Percentiles rank a stretch among this genome's conserved stretches.
Conservation (phyloP, 2,797 vertebrate genomes). For the Tokudaia tokunoshimensis region DNA sequence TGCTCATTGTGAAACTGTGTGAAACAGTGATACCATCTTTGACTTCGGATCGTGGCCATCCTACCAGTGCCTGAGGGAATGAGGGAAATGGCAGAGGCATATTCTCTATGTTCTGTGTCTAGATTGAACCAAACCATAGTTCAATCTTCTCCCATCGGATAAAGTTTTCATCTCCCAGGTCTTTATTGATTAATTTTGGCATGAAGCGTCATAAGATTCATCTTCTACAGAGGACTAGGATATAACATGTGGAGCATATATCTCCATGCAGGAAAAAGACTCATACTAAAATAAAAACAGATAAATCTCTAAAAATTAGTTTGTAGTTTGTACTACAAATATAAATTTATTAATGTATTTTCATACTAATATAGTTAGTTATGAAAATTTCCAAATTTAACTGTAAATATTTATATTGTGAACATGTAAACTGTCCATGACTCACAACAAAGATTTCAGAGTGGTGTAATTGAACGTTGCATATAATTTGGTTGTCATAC, state of each 20-base stretch:
- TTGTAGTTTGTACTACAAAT: slow-evolving; percentile 19
- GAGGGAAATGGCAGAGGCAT: background rate
- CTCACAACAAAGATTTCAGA: slow-evolving; percentile 68
- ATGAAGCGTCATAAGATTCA: background rate
- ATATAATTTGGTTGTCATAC: slow-evolving; percentile 43
- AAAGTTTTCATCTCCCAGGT: background rate
- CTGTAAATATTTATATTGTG: slow-evolving; percentile 69
- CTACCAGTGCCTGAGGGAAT: background rate
- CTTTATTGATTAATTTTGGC: background rate
- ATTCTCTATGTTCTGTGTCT: background rate
- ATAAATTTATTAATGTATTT: slow-evolving; percentile 71
- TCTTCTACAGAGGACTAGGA: background rate
- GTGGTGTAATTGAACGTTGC: slow-evolving; percentile 54
- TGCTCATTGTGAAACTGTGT: slow-evolving; percentile 90
- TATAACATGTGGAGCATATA: background rate
- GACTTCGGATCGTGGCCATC: slow-evolving; percentile 90
- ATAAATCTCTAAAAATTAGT: background rate
- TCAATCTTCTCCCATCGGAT: background rate
- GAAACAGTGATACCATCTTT: slow-evolving; percentile 90
- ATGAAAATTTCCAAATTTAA: slow-evolving; percentile 67
- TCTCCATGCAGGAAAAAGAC: background rate
- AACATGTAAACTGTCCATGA: slow-evolving; percentile 29
- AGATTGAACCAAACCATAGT: background rate
- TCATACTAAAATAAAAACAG: background rate
- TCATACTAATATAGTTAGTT: slow-evolving; percentile 26